Evolutionary conservation across 2,113 vertebrate genomes (phyloP), one percentile per base, ranked within the genome.

Genomic region (Malaclemys terrapin): DNA sequence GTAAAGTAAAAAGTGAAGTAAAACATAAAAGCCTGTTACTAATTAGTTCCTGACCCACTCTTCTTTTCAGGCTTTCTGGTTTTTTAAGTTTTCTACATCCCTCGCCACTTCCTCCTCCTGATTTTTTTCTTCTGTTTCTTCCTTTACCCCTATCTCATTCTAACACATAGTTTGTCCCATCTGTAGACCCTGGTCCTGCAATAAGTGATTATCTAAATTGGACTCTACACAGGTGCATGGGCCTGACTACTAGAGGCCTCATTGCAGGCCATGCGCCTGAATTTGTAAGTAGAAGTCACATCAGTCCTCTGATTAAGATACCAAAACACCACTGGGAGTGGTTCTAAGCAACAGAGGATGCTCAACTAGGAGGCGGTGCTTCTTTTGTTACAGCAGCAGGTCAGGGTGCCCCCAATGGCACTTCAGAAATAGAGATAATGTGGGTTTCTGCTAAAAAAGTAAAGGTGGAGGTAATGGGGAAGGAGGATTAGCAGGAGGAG

Each of bases 21-120:
- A 84, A 96, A 95, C 84, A 56, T 90, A 93, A 89, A 97, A 96
- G 80, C 85, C 87, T 91, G 94, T 96, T 95, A 96, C 95, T 89
- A 95, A 94, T 57, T 1, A 52, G 42, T 29, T 91, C 54, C 50
- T 89, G 62, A 87, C 86, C 93, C 93, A 91, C 27, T 80, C 25
- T 89, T 96, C 93, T 82, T 93, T 19, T 84, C 76, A 90, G 52
- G 69, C 89, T 94, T 96, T 52, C 82, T 84, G 38, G 90, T 53
- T 92, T 96, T 93, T 91, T 53, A 72, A 93, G 87, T 42, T 89
- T 83, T 92, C 94, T 95, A 84, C 45, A 91, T 82, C 82, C 22
- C 4, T 19, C 80, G 69, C 93, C 78, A 62, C 35, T 82, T 62
- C 86, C n/a, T 25, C 75, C 5, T 42, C 42, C 42, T 76, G 75